Evolutionary conservation across 2,113 vertebrate species (phyloP).

Genomic region (Danio rerio): GRCz12tu NC_133177.1:59320001-59320500

Average conservation of each 20-base stretch:
- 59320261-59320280: not conserved
- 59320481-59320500: constrained; percentile 12
- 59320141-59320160: constrained; percentile 13
- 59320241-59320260: not conserved
- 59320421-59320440: constrained; percentile 23
- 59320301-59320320: not conserved
- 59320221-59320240: not conserved
- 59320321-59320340: not conserved
- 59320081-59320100: constrained; percentile 69
- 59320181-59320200: constrained; percentile 33
- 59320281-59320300: not conserved
- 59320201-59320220: not conserved
- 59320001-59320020: not conserved
- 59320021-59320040: constrained; percentile 66
- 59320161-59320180: constrained; percentile 21
- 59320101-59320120: constrained; percentile 57
- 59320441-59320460: constrained; percentile 11
- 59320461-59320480: constrained; percentile 39
- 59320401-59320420: not conserved
- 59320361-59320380: not conserved
- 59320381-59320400: not conserved
- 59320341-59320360: not conserved
- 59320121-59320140: constrained; percentile 32
- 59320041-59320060: constrained; percentile 64
- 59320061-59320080: constrained; percentile 18